Conservation (phyloP, 2,113 vertebrate genomes). For the Lucifuga dentata region DNA sequence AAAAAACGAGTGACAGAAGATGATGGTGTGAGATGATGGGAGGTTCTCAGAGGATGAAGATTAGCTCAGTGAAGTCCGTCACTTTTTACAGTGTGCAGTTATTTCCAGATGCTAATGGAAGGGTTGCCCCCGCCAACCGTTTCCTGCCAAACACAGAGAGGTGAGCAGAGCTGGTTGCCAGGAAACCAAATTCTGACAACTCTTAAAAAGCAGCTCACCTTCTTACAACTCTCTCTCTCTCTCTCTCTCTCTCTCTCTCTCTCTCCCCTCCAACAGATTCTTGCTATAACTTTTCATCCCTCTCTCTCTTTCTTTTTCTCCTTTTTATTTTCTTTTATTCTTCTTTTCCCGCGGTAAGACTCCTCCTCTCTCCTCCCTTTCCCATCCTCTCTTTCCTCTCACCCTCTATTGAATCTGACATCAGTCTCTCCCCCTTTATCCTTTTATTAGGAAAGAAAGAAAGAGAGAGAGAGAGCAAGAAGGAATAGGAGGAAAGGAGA, state of each 20-base stretch:
- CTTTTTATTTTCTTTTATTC: too few species aligned
- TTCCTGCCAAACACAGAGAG: slow-evolving; percentile 57
- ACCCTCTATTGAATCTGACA: background rate
- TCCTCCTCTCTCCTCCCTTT: background rate
- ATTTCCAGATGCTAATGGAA: slow-evolving; percentile 80
- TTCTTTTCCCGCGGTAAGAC: background rate
- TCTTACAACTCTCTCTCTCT: background rate
- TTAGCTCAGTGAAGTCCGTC: slow-evolving; percentile 17
- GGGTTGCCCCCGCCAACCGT: slow-evolving; percentile 72
- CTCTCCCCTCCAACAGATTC: background rate
- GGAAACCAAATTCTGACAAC: slow-evolving; percentile 60
- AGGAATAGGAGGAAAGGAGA: too few species aligned
- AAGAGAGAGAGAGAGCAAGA: too few species aligned
- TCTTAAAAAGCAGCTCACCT: slow-evolving; percentile 51
- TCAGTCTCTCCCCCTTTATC: too few species aligned
- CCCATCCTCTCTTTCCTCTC: background rate
- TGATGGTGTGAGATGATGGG: too few species aligned
- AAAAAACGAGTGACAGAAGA: too few species aligned
- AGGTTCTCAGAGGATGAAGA: too few species aligned
- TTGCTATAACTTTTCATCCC: background rate
- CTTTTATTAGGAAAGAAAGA: too few species aligned
- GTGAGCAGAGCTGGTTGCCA: slow-evolving; percentile 74
- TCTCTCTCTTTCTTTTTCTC: background rate
- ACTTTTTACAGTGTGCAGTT: slow-evolving; percentile 58
- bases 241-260: background rate